Conservation (phyloP, 2,113 vertebrate genomes). For the Cyanoramphus novaezelandiae region DNA sequence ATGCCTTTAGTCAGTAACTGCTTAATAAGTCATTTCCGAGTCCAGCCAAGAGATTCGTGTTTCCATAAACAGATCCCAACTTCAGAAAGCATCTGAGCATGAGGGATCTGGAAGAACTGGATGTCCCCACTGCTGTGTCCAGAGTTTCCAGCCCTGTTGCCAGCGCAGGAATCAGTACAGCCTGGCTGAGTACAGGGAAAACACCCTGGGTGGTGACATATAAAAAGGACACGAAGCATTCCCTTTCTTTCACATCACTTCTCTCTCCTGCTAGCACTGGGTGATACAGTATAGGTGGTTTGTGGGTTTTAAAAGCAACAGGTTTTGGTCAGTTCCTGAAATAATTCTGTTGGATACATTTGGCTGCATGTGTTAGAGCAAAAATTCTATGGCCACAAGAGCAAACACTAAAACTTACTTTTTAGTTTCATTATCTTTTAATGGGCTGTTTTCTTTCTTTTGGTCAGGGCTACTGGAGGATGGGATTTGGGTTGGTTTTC, state of each 20-base stretch:
- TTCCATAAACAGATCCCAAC: background rate
- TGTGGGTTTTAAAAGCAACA: background rate
- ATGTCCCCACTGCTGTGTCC: background rate
- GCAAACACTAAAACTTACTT: background rate
- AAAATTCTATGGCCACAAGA: background rate
- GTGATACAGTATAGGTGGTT: background rate
- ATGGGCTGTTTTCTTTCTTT: background rate
- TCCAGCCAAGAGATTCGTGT: background rate
- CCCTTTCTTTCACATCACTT: background rate
- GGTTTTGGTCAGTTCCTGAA: background rate
- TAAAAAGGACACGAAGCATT: background rate
- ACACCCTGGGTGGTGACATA: background rate
- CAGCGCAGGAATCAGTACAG: background rate
- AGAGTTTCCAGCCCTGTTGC: background rate
- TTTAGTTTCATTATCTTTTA: no score
- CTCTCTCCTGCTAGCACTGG: background rate
- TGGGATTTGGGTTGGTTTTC: background rate
- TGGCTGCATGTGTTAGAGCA: background rate
- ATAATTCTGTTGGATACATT: background rate
- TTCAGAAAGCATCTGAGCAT: background rate
- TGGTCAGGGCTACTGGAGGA: background rate
- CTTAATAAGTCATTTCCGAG: constrained; percentile 1
- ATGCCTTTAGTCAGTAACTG: constrained; percentile 1
- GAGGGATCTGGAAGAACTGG: background rate
- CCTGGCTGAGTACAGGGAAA: background rate